These are phyloP conservation scores for Sphinx pinastri DNA, from an alignment of 2,888 invertebrate genomes.

Conservation along the genomic window DNA sequence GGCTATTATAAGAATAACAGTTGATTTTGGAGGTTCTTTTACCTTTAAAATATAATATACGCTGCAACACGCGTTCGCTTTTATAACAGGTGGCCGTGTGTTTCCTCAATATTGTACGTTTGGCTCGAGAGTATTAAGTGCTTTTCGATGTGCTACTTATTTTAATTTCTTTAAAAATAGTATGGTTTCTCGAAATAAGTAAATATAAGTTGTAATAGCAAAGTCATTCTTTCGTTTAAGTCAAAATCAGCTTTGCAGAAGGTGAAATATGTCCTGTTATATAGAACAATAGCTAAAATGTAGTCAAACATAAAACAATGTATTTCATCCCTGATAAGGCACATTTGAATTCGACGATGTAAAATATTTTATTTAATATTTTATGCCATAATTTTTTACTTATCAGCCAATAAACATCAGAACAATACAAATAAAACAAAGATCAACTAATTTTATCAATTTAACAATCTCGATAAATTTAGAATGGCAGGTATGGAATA, in stretches of 20 bases:
- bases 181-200: not conserved
- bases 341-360: too few relatives aligned
- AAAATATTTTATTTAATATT: too few relatives aligned
- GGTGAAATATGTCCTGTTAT: too few relatives aligned
- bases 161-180: slow-evolving; percentile 16
- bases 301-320: too few relatives aligned
- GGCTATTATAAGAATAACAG: too few relatives aligned
- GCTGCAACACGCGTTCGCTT: not conserved
- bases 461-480: not conserved
- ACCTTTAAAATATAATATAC: not conserved
- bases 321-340: too few relatives aligned
- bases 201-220: not conserved
- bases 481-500: not conserved
- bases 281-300: too few relatives aligned
- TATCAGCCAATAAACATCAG: not conserved
- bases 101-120: slow-evolving; percentile 3
- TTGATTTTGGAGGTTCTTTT: too few relatives aligned
- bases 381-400: too few relatives aligned
- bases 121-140: slow-evolving; percentile 7
- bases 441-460: not conserved
- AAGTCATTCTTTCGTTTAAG: not conserved
- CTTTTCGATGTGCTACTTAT: slow-evolving; percentile 9
- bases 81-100: not conserved
- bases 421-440: not conserved
- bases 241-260: not conserved